A percentile compares a stretch with the other conserved stretches of the same genome.
Evolutionary conservation across 1,140 invertebrate genomes (phyloP).

Genomic region (Paraescarpia echinospica): DNA sequence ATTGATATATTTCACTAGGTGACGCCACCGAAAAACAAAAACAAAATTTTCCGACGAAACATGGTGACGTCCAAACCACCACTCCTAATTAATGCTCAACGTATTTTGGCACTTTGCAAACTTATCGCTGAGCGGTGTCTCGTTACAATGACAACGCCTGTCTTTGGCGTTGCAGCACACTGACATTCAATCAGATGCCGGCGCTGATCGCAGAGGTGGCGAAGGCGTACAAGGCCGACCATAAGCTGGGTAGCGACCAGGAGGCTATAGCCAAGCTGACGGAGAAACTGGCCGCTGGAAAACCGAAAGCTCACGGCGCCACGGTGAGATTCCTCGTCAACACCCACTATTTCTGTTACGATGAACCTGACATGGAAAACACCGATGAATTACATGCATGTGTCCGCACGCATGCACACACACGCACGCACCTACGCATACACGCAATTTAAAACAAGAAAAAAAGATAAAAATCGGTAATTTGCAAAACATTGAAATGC

Average conservation of each 20-base stretch:
- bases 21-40: too few species aligned
- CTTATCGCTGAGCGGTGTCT: too few species aligned
- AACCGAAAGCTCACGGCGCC: slow-evolving; percentile 22
- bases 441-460: background rate
- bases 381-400: background rate
- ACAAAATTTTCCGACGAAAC: too few species aligned
- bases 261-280: slow-evolving; percentile 20
- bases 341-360: background rate
- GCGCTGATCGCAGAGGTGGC: slow-evolving; percentile 29
- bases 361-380: background rate
- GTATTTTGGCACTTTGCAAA: too few species aligned
- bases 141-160: too few species aligned
- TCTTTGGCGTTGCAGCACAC: background rate
- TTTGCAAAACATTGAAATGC: too few species aligned
- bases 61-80: too few species aligned
- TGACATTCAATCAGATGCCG: background rate
- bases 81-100: too few species aligned
- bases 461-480: too few species aligned
- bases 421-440: background rate
- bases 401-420: background rate
- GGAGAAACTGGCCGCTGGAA: slow-evolving; percentile 21
- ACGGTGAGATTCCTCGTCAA: slow-evolving; percentile 10
- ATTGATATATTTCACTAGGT: too few species aligned
- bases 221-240: slow-evolving; percentile 28
- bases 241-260: slow-evolving; percentile 21